Evolutionary conservation across 2,888 invertebrate genomes (phyloP), one percentile per base, ranked within the genome.

Genomic region (Chymomyza caudatula): DNA sequence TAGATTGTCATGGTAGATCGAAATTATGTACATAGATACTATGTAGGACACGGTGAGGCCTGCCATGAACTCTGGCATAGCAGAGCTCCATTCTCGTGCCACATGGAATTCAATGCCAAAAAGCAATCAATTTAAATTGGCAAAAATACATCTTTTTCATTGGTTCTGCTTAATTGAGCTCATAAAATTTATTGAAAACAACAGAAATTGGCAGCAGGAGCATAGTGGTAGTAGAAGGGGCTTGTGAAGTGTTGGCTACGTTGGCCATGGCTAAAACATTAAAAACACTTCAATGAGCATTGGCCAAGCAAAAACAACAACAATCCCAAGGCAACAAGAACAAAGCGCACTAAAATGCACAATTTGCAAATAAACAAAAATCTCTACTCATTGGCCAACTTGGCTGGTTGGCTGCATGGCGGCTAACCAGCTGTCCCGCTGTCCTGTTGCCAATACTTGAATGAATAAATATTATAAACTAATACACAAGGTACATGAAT

Each of bases 151-250:
- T 75, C 69, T 60, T 69, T 80, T 83, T 75, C 73, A 80, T 79
- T 75, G 83, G 68, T 79, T 83, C 80, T 85, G 71, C 75, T 71
- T 75, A 79, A 85, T 75, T 73, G 73, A 79, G 74, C 83, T 66
- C 71, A 67, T 70, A 65, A 77, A 79, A 71, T 75, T 63, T 74
- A 65, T 49, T 17, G 64, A 20, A 23, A 49, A 19, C 52, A 43
- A 37, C 19, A 44, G 25, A 8, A 15, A 20, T 17, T 19, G 13
- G 19, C 19, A 19, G 19, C 51, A 15, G 20, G 2, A 51, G 51
- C 20, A 20, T 13, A 13, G 1, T 20, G 19, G 20, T 6, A 13
- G 1, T 5, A 22, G 19, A 20, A 5, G 19, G 20, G 19, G 44
- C 8, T 15, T 8, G 15, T 57, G 42, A 60, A 37, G 29, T 11